A percentile compares a stretch with the other conserved stretches of the same genome.
Conservation (phyloP, 2,888 invertebrate genomes). For the Parnassius glacialis region DNA sequence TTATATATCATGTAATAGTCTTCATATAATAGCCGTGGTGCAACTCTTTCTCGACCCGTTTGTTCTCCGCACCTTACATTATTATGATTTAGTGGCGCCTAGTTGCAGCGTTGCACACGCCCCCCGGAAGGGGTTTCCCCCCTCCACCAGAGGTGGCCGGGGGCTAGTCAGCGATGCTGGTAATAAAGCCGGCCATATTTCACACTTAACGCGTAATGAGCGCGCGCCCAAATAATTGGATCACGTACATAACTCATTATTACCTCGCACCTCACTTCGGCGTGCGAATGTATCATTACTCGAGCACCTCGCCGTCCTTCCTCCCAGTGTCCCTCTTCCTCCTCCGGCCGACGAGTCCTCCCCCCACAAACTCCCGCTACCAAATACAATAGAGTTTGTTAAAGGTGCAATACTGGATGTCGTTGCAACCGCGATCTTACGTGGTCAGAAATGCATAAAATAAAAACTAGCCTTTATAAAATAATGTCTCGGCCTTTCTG, state of each 20-base stretch:
- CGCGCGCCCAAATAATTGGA: constrained; percentile 82
- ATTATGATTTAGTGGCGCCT: constrained; percentile 74
- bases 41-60: constrained; percentile 36
- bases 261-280: constrained; percentile 77
- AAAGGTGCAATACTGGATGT: constrained; percentile 37
- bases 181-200: constrained; percentile 80
- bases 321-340: constrained; percentile 29
- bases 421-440: neutral
- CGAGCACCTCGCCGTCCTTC: constrained; percentile 30
- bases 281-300: constrained; percentile 76
- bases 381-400: constrained; percentile 47
- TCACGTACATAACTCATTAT: constrained; percentile 83
- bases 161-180: constrained; percentile 64
- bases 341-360: neutral
- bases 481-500: too few relatives aligned
- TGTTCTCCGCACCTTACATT: constrained; percentile 65
- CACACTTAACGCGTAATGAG: constrained; percentile 82
- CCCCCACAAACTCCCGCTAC: neutral
- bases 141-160: constrained; percentile 32
- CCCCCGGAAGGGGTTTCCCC: constrained; percentile 35
- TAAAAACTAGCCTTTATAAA: neutral
- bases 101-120: constrained; percentile 54
- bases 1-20: too few relatives aligned
- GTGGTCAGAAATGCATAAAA: neutral
- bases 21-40: constrained; percentile 20